Conservation (phyloP, 2,888 invertebrate genomes). For the Pristionchus entomophagus region DNA sequence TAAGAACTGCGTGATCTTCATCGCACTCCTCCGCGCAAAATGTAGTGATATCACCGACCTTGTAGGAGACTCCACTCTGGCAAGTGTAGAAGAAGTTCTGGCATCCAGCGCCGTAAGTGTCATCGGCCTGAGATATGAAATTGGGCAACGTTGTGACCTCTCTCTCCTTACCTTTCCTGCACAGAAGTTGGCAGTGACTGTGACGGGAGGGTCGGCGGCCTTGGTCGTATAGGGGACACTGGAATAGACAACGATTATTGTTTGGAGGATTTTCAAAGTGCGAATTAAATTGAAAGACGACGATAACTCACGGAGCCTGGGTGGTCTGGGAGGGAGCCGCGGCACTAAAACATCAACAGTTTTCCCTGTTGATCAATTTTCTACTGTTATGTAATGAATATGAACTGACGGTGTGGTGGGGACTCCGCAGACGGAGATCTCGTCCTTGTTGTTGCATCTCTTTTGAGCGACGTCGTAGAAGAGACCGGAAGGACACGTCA, state of each 20-base stretch:
- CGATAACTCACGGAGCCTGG: not conserved
- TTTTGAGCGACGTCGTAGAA: constrained; percentile 31
- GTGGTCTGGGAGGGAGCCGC: not conserved
- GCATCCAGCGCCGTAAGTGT: constrained; percentile 40
- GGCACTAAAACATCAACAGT: not conserved
- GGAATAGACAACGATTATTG: not conserved
- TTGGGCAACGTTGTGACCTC: not conserved
- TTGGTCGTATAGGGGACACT: not conserved
- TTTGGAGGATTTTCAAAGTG: not conserved
- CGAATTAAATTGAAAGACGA: too few species aligned
- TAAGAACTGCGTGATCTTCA: not conserved
- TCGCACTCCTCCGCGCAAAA: not conserved
- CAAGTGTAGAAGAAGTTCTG: constrained; percentile 46
- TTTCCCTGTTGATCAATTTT: not conserved
- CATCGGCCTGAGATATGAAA: not conserved
- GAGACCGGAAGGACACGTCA: constrained; percentile 46
- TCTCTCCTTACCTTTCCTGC: not conserved
- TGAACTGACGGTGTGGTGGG: not conserved
- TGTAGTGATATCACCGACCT: not conserved
- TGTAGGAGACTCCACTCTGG: constrained; percentile 27
- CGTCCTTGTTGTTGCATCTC: constrained; percentile 20
- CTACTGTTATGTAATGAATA: not conserved
- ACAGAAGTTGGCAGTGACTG: constrained; percentile 17
- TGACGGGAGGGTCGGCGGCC: not conserved
- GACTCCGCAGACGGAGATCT: not conserved